Conservation (phyloP, 1,140 invertebrate species). For the Capitella teleta region DNA sequence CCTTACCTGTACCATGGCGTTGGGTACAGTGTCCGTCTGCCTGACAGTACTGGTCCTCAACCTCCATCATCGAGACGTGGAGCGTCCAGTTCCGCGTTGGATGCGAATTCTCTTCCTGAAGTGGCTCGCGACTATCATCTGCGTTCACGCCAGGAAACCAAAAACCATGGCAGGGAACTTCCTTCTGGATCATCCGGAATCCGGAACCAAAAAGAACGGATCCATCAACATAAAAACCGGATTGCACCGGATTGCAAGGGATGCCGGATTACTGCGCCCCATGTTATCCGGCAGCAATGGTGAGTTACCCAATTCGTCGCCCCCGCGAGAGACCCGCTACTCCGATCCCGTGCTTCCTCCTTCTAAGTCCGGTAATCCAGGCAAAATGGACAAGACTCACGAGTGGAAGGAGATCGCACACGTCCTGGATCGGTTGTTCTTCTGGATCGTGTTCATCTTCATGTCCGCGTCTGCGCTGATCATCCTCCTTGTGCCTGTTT, state of each 20-base stretch:
- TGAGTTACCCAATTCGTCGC: not conserved
- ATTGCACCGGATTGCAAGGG: not conserved
- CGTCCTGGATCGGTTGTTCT: slow-evolving; percentile 11
- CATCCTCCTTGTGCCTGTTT: slow-evolving; percentile 6
- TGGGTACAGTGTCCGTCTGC: slow-evolving; percentile 97
- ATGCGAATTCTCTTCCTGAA: slow-evolving; percentile 1
- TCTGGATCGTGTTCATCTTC: slow-evolving; percentile 8
- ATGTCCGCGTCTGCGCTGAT: slow-evolving; percentile 7
- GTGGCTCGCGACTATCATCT: slow-evolving; percentile 5
- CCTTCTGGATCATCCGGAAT: not conserved
- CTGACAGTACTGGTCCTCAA: slow-evolving; percentile 98
- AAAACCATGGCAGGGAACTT: slow-evolving; percentile 5
- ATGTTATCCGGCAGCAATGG: not conserved
- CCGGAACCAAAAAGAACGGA: not conserved
- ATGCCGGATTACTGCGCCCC: slow-evolving; percentile 2
- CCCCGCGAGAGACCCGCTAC: not conserved
- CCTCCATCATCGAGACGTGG: slow-evolving; percentile 78
- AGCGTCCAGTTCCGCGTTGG: slow-evolving; percentile 9
- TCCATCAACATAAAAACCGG: slow-evolving; percentile 1
- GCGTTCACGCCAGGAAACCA: slow-evolving; percentile 8
- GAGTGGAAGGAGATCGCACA: slow-evolving; percentile 11
- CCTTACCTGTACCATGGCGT: slow-evolving; percentile 99
- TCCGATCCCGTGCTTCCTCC: no score
- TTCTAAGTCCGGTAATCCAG: no score
- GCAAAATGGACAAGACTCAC: slow-evolving; percentile 3